A percentile compares a stretch with the other conserved stretches of the same genome.
These are phyloP conservation scores for Capreolus pygargus DNA, from an alignment of 2,113 vertebrate species.

Conservation along the genomic window DNA sequence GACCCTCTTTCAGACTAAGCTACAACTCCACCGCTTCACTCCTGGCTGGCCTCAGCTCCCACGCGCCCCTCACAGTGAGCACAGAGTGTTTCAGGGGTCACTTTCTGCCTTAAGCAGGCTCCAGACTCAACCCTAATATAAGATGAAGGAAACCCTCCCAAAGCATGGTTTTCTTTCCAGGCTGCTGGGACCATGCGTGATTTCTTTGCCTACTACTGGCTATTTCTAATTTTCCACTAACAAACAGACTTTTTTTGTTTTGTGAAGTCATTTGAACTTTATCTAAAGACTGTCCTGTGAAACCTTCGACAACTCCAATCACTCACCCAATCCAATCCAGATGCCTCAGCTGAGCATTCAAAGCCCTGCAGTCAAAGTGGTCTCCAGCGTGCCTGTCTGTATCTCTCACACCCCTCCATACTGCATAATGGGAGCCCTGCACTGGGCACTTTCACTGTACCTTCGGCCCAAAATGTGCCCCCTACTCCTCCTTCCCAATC, in stretches of 20 bases:
- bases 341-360: not conserved
- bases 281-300: not conserved
- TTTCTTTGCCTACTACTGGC: not conserved
- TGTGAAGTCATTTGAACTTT: not conserved
- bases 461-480: not conserved
- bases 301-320: not conserved
- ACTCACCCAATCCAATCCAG: not conserved
- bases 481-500: not conserved
- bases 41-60: not conserved
- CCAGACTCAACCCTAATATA: not conserved
- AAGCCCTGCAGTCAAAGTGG: not conserved
- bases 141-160: not conserved
- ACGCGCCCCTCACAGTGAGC: too few relatives aligned
- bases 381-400: fast-evolving
- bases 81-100: not conserved
- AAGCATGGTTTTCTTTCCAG: not conserved
- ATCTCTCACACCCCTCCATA: not conserved
- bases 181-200: not conserved
- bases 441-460: not conserved
- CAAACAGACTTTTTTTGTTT: not conserved
- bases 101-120: not conserved
- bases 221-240: not conserved
- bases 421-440: not conserved
- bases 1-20: not conserved
- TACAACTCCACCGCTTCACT: fast-evolving